These are phyloP conservation scores for Tychaedon coryphoeus DNA, from an alignment of 2,113 vertebrate genomes.

Conservation along the genomic window DNA sequence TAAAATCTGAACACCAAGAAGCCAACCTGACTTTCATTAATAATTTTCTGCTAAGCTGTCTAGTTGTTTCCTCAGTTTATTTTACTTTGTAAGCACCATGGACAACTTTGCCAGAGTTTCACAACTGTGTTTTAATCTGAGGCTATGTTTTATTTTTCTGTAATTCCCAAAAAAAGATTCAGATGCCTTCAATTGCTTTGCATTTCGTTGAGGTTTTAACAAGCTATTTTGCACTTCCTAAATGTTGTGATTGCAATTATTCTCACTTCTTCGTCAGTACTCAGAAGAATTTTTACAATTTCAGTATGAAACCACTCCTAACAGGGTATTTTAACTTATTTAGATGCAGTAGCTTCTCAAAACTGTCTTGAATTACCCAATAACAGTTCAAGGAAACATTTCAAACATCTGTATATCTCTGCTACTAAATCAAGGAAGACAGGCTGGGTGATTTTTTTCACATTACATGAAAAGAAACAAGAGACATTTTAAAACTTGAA, in stretches of 20 bases:
- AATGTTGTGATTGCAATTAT: slow-evolving; percentile 69
- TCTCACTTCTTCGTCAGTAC: slow-evolving; percentile 50
- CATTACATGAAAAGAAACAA: not conserved
- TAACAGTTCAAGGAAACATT: not conserved
- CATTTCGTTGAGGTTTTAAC: slow-evolving; percentile 9
- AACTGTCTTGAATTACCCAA: not conserved
- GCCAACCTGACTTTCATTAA: not conserved
- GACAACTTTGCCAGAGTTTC: not conserved
- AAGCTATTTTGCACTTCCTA: slow-evolving; percentile 54
- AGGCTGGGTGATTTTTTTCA: not conserved
- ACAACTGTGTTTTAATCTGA: not conserved
- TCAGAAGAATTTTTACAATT: slow-evolving; percentile 42
- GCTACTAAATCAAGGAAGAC: not conserved
- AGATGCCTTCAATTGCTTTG: not conserved
- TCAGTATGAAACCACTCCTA: slow-evolving; percentile 19
- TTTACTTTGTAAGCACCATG: not conserved
- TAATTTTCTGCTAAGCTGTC: not conserved
- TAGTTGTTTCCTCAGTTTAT: not conserved
- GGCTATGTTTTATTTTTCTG: not conserved
- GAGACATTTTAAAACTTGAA: not conserved
- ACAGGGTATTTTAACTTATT: slow-evolving; percentile 35
- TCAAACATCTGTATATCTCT: not conserved
- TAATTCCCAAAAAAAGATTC: not conserved
- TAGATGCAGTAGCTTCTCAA: not conserved
- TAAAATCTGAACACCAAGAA: not conserved